These are phyloP conservation scores for Sphaerophoria taeniata DNA, from an alignment of 2,888 invertebrate genomes.

Conservation along the genomic window DNA sequence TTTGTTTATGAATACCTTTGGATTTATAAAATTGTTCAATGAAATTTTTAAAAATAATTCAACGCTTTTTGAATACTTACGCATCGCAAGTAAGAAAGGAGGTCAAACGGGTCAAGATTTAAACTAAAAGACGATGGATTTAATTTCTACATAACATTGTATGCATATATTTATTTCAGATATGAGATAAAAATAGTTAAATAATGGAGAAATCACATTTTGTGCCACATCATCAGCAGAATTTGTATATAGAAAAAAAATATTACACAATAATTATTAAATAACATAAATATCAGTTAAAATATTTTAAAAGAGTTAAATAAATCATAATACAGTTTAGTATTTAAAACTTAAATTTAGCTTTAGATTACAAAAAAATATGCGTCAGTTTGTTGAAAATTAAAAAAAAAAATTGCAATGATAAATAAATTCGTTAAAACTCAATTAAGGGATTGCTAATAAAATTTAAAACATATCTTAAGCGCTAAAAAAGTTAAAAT, in stretches of 20 bases:
- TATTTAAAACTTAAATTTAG: neutral
- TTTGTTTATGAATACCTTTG: too few relatives aligned
- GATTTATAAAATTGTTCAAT: too few relatives aligned
- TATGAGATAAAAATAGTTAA: slow-evolving; percentile 42
- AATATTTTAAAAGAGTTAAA: slow-evolving; percentile 13
- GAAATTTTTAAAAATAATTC: too few relatives aligned
- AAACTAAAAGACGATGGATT: too few relatives aligned
- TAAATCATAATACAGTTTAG: neutral
- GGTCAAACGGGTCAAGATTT: too few relatives aligned
- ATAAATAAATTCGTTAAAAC: slow-evolving; percentile 40
- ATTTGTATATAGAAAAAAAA: slow-evolving; percentile 27
- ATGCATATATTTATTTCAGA: slow-evolving; percentile 52
- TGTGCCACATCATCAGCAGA: slow-evolving; percentile 58
- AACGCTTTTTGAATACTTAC: too few relatives aligned
- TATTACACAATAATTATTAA: slow-evolving; percentile 8
- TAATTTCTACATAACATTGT: neutral
- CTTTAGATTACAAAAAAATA: neutral
- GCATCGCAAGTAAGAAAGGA: too few relatives aligned
- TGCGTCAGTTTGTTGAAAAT: neutral
- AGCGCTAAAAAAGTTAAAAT: slow-evolving; percentile 37
- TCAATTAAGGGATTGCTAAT: slow-evolving; percentile 5
- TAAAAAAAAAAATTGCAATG: slow-evolving; percentile 30
- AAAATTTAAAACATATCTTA: neutral
- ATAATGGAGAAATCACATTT: slow-evolving; percentile 64
- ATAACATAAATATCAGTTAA: slow-evolving; percentile 4